Conservation (phyloP, 2,113 vertebrate species). For the Thalassoma bifasciatum region DNA sequence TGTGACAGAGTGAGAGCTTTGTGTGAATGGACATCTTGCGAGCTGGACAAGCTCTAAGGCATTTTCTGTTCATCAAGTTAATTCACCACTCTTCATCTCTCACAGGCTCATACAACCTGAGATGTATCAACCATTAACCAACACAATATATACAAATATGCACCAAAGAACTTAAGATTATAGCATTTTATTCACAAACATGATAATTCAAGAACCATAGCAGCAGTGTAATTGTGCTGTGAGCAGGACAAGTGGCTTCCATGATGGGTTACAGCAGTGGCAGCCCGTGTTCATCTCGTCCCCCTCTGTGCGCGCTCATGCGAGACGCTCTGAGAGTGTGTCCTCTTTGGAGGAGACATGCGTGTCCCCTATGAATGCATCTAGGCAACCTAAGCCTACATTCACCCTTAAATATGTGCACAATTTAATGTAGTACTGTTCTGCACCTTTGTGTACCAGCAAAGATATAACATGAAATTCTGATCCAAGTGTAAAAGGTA, state of each 20-base stretch:
- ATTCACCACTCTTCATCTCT: conserved; percentile 13
- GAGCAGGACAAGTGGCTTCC: conserved; percentile 59
- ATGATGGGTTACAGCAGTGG: conserved; percentile 68
- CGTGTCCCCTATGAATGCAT: conserved; percentile 23
- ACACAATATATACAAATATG: not conserved
- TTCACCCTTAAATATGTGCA: conserved; percentile 5
- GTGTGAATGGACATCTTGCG: conserved; percentile 69
- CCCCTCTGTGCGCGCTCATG: conserved; percentile 72
- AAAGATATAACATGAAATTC: not conserved
- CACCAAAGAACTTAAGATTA: not conserved
- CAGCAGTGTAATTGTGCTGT: conserved; percentile 44
- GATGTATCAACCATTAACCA: not conserved
- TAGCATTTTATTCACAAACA: conserved; percentile 27
- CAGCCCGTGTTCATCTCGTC: conserved; percentile 66
- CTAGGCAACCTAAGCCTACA: conserved; percentile 17
- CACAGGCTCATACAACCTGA: not conserved
- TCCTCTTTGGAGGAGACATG: conserved; percentile 51
- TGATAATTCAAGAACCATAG: conserved; percentile 22
- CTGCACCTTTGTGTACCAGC: not conserved
- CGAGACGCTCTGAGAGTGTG: conserved; percentile 43
- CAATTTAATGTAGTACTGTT: not conserved
- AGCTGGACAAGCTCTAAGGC: conserved; percentile 45
- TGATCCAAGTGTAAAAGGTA: not conserved
- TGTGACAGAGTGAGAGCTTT: conserved; percentile 70
- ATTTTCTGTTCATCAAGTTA: conserved; percentile 14